A percentile compares a stretch with the other conserved stretches of the same genome.
Conservation (phyloP, 2,113 vertebrate genomes). For the Herpailurus yagouaroundi region DNA sequence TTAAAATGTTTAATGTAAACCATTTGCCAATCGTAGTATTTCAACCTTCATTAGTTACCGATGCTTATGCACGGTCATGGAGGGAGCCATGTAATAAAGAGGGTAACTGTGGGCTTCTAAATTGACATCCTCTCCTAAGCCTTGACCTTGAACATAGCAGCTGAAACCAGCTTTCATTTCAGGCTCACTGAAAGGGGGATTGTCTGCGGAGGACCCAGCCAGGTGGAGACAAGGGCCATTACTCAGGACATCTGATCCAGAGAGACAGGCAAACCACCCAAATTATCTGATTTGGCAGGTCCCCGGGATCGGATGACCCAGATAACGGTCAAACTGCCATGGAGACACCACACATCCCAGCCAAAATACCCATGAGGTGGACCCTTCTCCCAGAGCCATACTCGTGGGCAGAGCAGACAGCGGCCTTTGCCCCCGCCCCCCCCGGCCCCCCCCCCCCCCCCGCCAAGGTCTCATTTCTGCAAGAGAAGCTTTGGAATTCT, state of each 20-base stretch:
- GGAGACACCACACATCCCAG: not conserved
- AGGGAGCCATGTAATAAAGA: too few relatives aligned
- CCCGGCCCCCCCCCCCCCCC: too few relatives aligned
- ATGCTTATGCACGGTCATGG: not conserved
- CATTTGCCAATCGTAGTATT: not conserved
- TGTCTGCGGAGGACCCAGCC: not conserved
- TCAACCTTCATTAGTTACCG: not conserved
- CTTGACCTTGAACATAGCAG: not conserved
- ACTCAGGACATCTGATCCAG: conserved; percentile 57
- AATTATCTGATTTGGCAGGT: conserved; percentile 75
- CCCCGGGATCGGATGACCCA: conserved; percentile 42
- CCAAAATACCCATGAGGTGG: not conserved
- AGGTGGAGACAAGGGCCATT: conserved; percentile 47
- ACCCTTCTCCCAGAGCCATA: not conserved
- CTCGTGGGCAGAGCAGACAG: not conserved
- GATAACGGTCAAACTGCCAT: conserved; percentile 33
- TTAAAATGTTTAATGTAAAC: not conserved
- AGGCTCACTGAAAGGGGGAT: not conserved
- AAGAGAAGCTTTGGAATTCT: not conserved
- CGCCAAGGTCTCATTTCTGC: not conserved
- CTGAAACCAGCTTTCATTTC: conserved; percentile 9
- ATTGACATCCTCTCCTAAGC: not conserved
- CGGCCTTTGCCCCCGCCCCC: not conserved
- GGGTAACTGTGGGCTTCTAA: not conserved
- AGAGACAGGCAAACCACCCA: conserved; percentile 9